These are phyloP conservation scores for Chrysomela aeneicollis DNA, from an alignment of 2,888 invertebrate species.

Conservation along the genomic window DNA sequence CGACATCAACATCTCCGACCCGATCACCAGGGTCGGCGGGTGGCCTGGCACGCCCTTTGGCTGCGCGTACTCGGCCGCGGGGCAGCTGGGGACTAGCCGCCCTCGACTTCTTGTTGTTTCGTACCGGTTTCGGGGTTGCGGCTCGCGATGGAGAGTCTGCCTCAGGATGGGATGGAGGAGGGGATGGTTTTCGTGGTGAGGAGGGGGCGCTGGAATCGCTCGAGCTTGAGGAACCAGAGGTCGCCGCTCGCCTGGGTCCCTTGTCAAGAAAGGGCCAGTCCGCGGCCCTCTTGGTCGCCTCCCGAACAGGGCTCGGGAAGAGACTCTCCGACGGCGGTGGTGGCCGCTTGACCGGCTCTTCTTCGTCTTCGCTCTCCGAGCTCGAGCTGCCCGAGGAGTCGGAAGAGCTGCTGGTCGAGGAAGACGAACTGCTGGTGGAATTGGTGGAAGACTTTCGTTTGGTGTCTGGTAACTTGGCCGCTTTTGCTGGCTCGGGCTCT, in stretches of 20 bases:
- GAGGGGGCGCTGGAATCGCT: conserved; percentile 60
- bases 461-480: conserved; percentile 55
- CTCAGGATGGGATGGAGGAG: conserved; percentile 37
- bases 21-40: conserved; percentile 67
- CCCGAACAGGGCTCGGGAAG: conserved; percentile 50
- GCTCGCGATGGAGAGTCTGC: conserved; percentile 41
- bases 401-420: conserved; percentile 62
- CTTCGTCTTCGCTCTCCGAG: conserved; percentile 67
- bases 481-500: conserved; percentile 42
- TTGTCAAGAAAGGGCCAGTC: conserved; percentile 84
- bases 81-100: conserved; percentile 51
- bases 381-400: conserved; percentile 65
- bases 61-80: conserved; percentile 50
- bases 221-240: conserved; percentile 69
- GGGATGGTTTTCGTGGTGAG: conserved; percentile 34
- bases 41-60: conserved; percentile 49
- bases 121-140: conserved; percentile 29
- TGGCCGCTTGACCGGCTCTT: conserved; percentile 40
- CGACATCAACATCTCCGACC: conserved; percentile 72
- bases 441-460: conserved; percentile 64
- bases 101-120: conserved; percentile 34
- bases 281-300: conserved; percentile 62
- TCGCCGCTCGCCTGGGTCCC: conserved; percentile 74
- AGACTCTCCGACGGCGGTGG: conserved; percentile 58
- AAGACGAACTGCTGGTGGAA: conserved; percentile 66